A percentile compares a stretch with the other conserved stretches of the same genome.
These are phyloP conservation scores for Brachymystax lenok DNA, from an alignment of 2,797 vertebrate genomes.

Conservation along the genomic window DNA sequence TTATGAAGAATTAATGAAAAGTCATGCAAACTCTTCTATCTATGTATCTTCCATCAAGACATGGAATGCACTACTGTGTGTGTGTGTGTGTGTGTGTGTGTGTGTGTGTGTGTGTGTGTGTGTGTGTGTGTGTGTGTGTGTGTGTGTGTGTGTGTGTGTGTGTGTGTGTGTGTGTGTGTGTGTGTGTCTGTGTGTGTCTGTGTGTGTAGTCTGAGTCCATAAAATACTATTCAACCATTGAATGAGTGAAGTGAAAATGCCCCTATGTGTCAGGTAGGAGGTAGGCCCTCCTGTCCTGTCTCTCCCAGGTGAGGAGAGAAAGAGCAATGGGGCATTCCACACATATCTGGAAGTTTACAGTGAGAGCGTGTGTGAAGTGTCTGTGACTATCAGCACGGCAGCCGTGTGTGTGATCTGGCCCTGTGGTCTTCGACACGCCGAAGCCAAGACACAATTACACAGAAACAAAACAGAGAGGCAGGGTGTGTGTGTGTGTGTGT, in stretches of 20 bases:
- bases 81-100: slow-evolving; percentile 75
- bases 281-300: slow-evolving; percentile 33
- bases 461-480: slow-evolving; percentile 63
- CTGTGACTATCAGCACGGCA: slow-evolving; percentile 62
- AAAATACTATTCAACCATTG: slow-evolving; percentile 23
- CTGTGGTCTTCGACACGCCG: slow-evolving; percentile 76
- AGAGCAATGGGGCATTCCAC: slow-evolving; percentile 66
- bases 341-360: slow-evolving; percentile 71
- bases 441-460: slow-evolving; percentile 73
- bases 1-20: too few species aligned
- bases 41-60: not conserved
- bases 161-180: not conserved
- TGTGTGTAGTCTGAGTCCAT: slow-evolving; percentile 8
- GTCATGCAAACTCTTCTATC: not conserved
- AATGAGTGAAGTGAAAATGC: slow-evolving; percentile 57
- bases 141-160: slow-evolving; percentile 20
- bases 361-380: slow-evolving; percentile 66
- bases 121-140: slow-evolving; percentile 12
- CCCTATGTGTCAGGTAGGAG: slow-evolving; percentile 56
- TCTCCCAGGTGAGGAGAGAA: slow-evolving; percentile 68
- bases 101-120: slow-evolving; percentile 31
- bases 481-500: slow-evolving; percentile 14
- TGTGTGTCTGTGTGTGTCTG: not conserved
- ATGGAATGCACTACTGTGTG: not conserved
- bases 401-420: slow-evolving; percentile 69